Evolutionary conservation across 2,888 invertebrate species (phyloP).

Genomic region (Hetaerina titia): DNA sequence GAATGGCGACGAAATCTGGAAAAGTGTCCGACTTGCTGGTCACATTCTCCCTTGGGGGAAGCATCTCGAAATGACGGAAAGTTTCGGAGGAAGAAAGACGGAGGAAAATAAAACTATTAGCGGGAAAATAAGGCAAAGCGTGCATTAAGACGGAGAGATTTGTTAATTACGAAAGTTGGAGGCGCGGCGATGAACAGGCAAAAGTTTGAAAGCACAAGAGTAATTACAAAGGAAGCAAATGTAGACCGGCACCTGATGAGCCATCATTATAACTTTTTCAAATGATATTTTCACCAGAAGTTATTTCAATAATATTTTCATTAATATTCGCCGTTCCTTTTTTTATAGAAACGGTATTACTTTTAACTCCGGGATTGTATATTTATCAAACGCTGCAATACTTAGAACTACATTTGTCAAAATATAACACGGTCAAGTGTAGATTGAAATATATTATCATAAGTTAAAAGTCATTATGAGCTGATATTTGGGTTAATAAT

Average conservation of each 20-base stretch:
- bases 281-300: too few relatives aligned
- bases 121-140: neutral
- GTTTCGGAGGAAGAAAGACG: neutral
- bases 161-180: neutral
- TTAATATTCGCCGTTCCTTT: too few relatives aligned
- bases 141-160: neutral
- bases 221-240: neutral
- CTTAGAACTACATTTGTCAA: too few relatives aligned
- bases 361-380: too few relatives aligned
- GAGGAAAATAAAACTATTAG: slow-evolving; percentile 13
- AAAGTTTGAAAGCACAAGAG: neutral
- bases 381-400: too few relatives aligned
- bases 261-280: neutral
- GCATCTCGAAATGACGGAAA: neutral
- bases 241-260: neutral
- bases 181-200: neutral
- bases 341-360: too few relatives aligned
- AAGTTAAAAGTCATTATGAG: too few relatives aligned
- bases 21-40: neutral
- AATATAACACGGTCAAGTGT: too few relatives aligned
- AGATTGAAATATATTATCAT: too few relatives aligned
- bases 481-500: too few relatives aligned
- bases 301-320: too few relatives aligned
- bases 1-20: neutral
- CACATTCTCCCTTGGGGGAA: neutral